Evolutionary conservation across 2,113 vertebrate genomes (phyloP).

Genomic region (Heteronetta atricapilla): DNA sequence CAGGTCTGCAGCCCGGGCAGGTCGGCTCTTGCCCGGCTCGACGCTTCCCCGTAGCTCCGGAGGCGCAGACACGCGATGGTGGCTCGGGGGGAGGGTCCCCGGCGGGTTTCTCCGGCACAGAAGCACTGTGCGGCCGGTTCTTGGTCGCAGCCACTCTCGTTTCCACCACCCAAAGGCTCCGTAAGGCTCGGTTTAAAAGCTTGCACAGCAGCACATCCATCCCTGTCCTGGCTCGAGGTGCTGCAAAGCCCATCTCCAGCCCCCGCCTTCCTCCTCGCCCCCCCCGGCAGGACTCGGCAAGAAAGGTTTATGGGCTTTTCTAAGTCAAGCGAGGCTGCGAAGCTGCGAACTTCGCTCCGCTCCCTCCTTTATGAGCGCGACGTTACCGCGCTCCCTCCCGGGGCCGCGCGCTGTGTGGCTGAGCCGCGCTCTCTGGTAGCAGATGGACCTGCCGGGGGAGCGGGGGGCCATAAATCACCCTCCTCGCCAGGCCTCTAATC

Average conservation of each 20-base stretch:
- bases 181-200: neutral
- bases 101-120: neutral
- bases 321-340: neutral
- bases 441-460: neutral
- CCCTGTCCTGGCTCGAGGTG: neutral
- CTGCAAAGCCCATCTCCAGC: neutral
- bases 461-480: neutral
- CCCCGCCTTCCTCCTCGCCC: neutral
- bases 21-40: rapidly evolving
- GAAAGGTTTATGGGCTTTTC: neutral
- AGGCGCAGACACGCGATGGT: neutral
- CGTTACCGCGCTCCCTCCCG: neutral
- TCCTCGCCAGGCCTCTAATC: neutral
- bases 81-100: neutral
- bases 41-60: neutral
- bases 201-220: too few species aligned
- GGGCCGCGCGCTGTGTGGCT: neutral
- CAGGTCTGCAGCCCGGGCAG: neutral
- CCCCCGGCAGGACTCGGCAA: neutral
- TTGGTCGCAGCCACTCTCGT: neutral
- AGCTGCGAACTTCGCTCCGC: neutral
- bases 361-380: neutral
- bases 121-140: neutral
- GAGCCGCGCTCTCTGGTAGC: neutral
- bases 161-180: neutral